Percentiles rank a stretch among this genome's conserved stretches.
These are phyloP conservation scores for Eretmocerus hayati DNA, from an alignment of 2,888 invertebrate species.

Conservation along the genomic window DNA sequence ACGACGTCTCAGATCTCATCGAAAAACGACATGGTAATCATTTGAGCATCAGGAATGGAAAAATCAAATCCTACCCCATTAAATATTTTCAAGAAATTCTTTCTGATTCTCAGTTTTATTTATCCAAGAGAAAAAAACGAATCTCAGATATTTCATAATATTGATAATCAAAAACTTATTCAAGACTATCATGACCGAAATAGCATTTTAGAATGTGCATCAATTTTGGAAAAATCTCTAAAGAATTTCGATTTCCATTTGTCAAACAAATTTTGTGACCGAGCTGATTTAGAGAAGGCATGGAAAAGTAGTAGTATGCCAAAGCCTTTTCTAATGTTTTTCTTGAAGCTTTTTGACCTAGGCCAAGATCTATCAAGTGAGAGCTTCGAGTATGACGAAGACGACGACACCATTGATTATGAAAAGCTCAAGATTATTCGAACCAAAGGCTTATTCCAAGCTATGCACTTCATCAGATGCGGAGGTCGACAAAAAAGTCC, in stretches of 20 bases:
- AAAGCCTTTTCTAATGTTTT: conserved; percentile 1
- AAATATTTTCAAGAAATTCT: not conserved
- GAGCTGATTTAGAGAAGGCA: conserved; percentile 5
- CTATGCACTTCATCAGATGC: conserved; percentile 12
- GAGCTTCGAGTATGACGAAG: not conserved
- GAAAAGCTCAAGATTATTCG: not conserved
- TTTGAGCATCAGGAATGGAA: not conserved
- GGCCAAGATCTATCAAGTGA: not conserved
- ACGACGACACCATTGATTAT: conserved; percentile 1
- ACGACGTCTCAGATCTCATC: no score
- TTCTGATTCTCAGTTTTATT: no score
- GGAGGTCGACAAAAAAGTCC: conserved; percentile 8
- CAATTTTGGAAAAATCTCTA: conserved; percentile 6
- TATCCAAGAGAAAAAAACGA: not conserved
- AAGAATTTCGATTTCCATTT: conserved; percentile 7
- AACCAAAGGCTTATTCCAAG: conserved; percentile 14
- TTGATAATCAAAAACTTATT: not conserved
- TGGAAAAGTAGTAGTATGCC: conserved; percentile 12
- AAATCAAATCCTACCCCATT: not conserved
- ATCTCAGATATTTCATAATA: not conserved
- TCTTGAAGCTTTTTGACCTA: conserved; percentile 4
- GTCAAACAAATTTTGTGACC: conserved; percentile 1
- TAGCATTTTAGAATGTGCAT: not conserved
- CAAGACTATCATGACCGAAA: not conserved
- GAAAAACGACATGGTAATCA: no score